Evolutionary conservation across 2,797 vertebrate genomes (phyloP).

Genomic region (Okamejei kenojei): DNA sequence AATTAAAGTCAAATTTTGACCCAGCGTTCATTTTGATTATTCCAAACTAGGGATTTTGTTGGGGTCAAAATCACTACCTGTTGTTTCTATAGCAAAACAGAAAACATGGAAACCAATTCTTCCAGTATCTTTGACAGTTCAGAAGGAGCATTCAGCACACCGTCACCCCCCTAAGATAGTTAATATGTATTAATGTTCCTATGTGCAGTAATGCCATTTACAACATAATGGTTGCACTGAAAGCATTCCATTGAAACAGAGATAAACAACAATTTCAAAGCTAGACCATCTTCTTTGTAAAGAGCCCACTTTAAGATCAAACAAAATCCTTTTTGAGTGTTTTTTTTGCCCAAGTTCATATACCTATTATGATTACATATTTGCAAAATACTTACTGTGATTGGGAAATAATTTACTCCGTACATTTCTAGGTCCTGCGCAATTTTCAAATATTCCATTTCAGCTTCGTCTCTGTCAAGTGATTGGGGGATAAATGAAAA

Average conservation of each 20-base stretch:
- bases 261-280: background rate
- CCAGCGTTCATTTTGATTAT: no score
- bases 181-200: background rate
- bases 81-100: background rate
- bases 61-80: background rate
- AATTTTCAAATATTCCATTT: constrained; percentile 90
- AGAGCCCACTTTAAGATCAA: background rate
- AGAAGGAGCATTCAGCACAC: background rate
- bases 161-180: no score
- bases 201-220: background rate
- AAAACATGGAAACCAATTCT: background rate
- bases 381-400: constrained; percentile 66
- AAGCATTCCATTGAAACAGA: background rate
- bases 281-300: background rate
- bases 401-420: constrained; percentile 83
- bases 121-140: background rate
- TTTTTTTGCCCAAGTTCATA: background rate
- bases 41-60: background rate
- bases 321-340: background rate
- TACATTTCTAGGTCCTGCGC: constrained; percentile 90
- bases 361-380: background rate
- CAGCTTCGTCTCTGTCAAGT: constrained; percentile 73
- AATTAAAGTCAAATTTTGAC: background rate
- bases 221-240: background rate
- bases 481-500: background rate